Base-by-base conservation (phyloP, 2,113 vertebrate genomes). In the Collichthys lucidus region DNA sequence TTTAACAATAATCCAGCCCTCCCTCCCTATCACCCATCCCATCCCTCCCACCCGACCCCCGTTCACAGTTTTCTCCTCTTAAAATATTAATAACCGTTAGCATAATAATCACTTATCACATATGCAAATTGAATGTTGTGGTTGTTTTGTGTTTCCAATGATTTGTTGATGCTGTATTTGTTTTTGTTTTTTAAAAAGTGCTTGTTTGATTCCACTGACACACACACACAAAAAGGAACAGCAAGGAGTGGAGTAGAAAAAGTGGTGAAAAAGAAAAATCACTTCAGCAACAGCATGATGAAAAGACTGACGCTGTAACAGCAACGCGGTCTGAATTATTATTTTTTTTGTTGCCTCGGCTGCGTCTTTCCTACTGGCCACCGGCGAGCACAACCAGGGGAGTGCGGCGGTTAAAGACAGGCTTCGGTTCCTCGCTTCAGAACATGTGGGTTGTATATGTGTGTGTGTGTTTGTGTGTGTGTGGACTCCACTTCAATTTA, bases 61-160 rank as follows among this genome's bases (percentile, higher is more conserved):
- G 12, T 94, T 94, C 94, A 95, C 95, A 95, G 95, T 94, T 95
- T 94, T 94, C 85, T 92, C 89, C 90, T 94, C 86, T 87, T 91
- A 90, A 94, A 92, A 92, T 77, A 87, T 79, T 80, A 89, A 84
- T 88, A 84, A 89, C 44, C 74, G 87, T 86, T 71, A 91, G 59
- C 89, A 89, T 86, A 88, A 93, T 86, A 87, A 88, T 88, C 83
- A 86, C 60, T 68, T 75, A 63, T 91, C 84, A 88, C 84, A 87
- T 88, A 80, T 86, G 85, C 64, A 90, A 91, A 89, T 89, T 87
- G 74, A 86, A 26, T 86, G 89, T 89, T 92, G 89, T 87, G 77
- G 90, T 92, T 19, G 89, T 89, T 93, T 89, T 87, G 26, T 79
- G 74, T 91, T 89, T 93, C 93, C 89, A 90, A 91, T 92, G 90